Conservation (phyloP, 1,140 invertebrate species). For the Drosophila navojoa region DNA sequence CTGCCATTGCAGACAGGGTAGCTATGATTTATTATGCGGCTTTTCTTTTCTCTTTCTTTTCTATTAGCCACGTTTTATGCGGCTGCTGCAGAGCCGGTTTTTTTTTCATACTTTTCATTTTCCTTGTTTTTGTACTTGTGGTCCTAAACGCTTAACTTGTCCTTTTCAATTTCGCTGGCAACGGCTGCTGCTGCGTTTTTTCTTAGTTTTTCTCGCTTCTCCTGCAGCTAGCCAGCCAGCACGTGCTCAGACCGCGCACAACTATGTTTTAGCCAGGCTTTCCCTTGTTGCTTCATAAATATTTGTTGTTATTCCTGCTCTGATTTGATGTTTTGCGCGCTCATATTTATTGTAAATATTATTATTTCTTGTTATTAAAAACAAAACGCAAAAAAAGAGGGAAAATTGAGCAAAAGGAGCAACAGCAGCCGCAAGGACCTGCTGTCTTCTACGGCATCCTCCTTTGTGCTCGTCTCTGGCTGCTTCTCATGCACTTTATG, state of each 20-base stretch:
- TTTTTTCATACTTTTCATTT: not conserved
- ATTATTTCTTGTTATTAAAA: conserved; percentile 41
- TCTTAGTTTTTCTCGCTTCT: conserved; percentile 23
- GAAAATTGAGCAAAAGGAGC: not conserved
- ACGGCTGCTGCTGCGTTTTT: conserved; percentile 31
- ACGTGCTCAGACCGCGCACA: conserved; percentile 19
- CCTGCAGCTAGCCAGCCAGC: not conserved
- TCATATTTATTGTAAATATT: conserved; percentile 54
- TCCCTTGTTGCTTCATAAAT: conserved; percentile 47
- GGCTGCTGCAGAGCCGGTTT: conserved; percentile 36
- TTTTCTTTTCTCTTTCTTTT: conserved; percentile 43
- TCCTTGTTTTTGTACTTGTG: conserved; percentile 28
- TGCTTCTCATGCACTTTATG: conserved; percentile 40
- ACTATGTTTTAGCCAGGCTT: conserved; percentile 16
- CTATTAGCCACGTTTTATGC: conserved; percentile 58
- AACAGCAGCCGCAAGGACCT: conserved; percentile 5
- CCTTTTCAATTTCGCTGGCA: conserved; percentile 51
- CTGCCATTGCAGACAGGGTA: conserved; percentile 20
- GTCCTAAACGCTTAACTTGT: conserved; percentile 55
- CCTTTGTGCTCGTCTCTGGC: conserved; percentile 5
- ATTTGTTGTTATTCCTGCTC: conserved; percentile 47
- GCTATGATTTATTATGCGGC: conserved; percentile 63
- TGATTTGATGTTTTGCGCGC: conserved; percentile 51
- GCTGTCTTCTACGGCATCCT: not conserved
- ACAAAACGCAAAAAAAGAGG: conserved; percentile 3